These are phyloP conservation scores for Nettapus auritus DNA, from an alignment of 2,113 vertebrate genomes.

Conservation along the genomic window DNA sequence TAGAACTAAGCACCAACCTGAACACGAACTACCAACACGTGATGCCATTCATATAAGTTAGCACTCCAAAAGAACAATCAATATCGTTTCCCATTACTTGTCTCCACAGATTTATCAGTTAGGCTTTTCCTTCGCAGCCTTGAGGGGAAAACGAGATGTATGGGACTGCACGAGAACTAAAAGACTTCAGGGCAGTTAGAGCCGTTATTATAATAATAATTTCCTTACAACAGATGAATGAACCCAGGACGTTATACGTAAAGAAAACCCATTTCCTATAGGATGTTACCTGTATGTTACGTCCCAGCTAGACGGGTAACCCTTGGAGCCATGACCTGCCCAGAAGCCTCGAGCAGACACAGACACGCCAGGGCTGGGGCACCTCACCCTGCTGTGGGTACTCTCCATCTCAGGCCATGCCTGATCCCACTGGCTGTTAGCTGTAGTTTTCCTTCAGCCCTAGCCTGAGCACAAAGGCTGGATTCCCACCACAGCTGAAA, in stretches of 20 bases:
- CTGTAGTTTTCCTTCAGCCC: neutral
- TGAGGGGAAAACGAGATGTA: neutral
- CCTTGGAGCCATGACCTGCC: neutral
- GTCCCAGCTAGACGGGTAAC: neutral
- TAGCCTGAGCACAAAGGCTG: neutral
- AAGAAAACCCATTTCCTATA: neutral
- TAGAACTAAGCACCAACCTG: neutral
- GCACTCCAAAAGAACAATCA: slow-evolving; percentile 8
- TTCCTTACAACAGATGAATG: slow-evolving; percentile 6
- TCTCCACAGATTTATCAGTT: slow-evolving; percentile 8
- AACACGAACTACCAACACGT: neutral
- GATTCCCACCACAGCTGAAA: neutral
- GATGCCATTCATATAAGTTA: neutral
- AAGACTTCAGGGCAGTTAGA: neutral
- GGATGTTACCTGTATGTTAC: neutral
- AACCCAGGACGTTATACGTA: neutral
- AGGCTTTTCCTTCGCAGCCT: slow-evolving; percentile 8
- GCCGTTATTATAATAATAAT: neutral
- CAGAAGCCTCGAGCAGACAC: neutral
- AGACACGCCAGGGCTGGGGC: neutral
- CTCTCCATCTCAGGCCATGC: neutral
- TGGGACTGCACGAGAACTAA: neutral
- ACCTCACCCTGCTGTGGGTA: rapidly evolving
- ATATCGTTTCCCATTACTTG: slow-evolving; percentile 14
- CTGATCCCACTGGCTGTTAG: neutral